Evolutionary conservation across 1,140 invertebrate species (phyloP), one percentile per base, ranked within the genome.

Genomic region (Drosophila takahashii): DNA sequence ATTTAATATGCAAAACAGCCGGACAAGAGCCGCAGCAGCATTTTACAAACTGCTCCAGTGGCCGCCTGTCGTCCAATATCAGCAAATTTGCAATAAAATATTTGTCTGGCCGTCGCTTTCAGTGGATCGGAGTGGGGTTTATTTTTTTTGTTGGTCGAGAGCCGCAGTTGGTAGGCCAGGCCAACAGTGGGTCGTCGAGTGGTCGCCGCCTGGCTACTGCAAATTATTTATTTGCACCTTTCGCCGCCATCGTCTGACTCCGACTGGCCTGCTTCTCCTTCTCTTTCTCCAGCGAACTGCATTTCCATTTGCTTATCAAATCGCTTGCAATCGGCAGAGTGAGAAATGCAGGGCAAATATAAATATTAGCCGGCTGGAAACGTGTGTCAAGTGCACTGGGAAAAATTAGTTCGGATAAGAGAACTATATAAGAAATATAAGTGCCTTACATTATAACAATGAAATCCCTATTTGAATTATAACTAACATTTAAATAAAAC

Each of bases 151-250:
- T n/a, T n/a, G n/a, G n/a, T n/a, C n/a, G n/a, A n/a, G n/a, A n/a
- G n/a, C 7, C 29, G 22, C 18, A 36, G 22, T 50, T 37, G 61
- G 61, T 47, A 29, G 66, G 66, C 66, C 66, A 22, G 22, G 66
- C 66, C 66, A 65, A 57, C 64, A 84, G 81, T 85, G 78, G 81
- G 73, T 78, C 78, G 79, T 58, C 60, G 52, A 62, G 47, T 73
- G 72, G 52, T 37, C 39, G 62, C 41, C 64, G 72, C 56, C 44
- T 57, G 61, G 84, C 83, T 87, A 87, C 83, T 84, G 83, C 67
- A 84, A 87, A 87, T 87, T 87, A 87, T 89, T 87, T 87, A 87
- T 89, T 87, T 75, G 84, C 84, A 87, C 83, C 83, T 87, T 83
- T 87, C 79, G 79, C 79, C 84, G 74, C 61, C 79, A 69, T 52